Conservation (phyloP, 2,113 vertebrate species). For the Thermophis baileyi region DNA sequence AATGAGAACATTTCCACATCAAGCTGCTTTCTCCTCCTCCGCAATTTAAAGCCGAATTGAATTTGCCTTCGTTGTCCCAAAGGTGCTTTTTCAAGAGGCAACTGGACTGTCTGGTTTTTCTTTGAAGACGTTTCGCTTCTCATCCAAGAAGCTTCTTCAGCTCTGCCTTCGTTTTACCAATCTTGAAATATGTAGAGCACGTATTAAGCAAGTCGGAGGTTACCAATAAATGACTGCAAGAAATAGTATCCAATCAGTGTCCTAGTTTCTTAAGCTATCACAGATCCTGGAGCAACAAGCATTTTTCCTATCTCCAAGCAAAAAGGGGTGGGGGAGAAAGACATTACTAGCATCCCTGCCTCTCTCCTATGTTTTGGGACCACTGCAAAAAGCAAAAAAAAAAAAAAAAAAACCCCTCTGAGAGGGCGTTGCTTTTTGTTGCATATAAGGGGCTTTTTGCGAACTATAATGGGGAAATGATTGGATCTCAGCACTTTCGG, state of each 20-base stretch:
- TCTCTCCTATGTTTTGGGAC: neutral
- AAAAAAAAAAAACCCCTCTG: too few relatives aligned
- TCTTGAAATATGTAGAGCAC: neutral
- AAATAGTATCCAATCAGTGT: neutral
- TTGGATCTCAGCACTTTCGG: neutral
- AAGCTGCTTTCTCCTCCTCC: neutral
- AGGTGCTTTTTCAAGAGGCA: too few relatives aligned
- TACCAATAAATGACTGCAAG: neutral
- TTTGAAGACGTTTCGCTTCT: too few relatives aligned
- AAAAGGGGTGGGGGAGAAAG: neutral
- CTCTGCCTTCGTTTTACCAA: neutral
- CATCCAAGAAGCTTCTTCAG: too few relatives aligned
- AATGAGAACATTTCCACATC: neutral
- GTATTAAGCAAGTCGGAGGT: neutral
- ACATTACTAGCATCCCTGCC: neutral
- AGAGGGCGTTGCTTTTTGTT: neutral
- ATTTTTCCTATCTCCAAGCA: neutral
- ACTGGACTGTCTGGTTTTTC: too few relatives aligned
- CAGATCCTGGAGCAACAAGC: neutral
- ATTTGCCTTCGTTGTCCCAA: neutral
- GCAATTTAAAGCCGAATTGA: neutral
- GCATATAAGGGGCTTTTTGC: neutral
- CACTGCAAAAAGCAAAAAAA: neutral
- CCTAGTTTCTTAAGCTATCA: neutral
- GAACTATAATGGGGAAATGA: neutral